Conservation (phyloP, 1,140 invertebrate genomes). For the Aethina tumida region DNA sequence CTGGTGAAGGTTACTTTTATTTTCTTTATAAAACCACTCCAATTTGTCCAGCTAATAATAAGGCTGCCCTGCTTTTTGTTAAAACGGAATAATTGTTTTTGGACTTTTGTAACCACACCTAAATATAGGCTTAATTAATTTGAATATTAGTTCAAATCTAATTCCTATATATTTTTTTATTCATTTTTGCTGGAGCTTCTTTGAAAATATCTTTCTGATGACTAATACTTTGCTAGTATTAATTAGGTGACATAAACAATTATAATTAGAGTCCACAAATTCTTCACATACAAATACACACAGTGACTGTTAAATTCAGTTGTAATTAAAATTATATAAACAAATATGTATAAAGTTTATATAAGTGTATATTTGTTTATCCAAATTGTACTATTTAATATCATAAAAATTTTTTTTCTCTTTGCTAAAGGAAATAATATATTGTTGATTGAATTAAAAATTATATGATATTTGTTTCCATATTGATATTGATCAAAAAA, state of each 20-base stretch:
- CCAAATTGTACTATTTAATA: too few relatives aligned
- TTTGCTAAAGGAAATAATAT: too few relatives aligned
- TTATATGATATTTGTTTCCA: too few relatives aligned
- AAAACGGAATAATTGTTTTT: conserved; percentile 1
- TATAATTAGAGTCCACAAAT: conserved; percentile 1
- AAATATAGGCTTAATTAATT: conserved; percentile 6
- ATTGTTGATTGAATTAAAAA: too few relatives aligned
- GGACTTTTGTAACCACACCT: conserved; percentile 11
- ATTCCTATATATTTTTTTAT: background rate
- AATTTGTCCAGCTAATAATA: background rate
- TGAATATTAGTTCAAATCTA: conserved; percentile 4
- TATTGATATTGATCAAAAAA: too few relatives aligned
- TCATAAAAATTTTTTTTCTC: too few relatives aligned
- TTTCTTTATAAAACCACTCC: background rate
- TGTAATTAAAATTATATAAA: too few relatives aligned
- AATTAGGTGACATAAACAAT: conserved; percentile 8
- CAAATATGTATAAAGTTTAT: too few relatives aligned
- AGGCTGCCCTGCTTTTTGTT: too few relatives aligned
- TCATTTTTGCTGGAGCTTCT: conserved; percentile 3
- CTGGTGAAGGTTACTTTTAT: conserved; percentile 7
- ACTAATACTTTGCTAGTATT: conserved; percentile 2
- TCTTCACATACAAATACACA: too few relatives aligned
- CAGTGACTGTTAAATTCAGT: background rate
- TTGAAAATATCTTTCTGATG: conserved; percentile 6
- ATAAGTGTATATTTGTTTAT: too few relatives aligned